Percentiles rank a stretch among this genome's conserved stretches.
phyloP scores from a whole-genome alignment of 2,113 vertebrate genomes.

The Oreamnos americanus region DNA sequence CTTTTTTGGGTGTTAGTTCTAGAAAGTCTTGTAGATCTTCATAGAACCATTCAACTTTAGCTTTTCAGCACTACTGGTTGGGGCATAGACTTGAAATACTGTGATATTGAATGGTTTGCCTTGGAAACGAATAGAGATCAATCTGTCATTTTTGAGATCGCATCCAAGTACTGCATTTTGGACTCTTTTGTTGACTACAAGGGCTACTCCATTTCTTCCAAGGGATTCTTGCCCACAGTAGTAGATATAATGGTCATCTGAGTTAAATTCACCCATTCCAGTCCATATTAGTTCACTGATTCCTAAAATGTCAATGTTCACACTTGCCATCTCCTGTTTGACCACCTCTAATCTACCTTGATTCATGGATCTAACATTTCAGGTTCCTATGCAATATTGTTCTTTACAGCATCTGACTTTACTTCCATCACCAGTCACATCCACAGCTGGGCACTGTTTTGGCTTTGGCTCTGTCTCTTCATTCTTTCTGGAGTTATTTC shows the following conservation, averaged over 20 bases:
- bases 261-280: background rate
- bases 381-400: background rate
- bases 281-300: background rate
- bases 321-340: background rate
- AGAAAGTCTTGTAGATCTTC: background rate
- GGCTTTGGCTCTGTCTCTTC: background rate
- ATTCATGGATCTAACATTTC: background rate
- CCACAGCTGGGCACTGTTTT: background rate
- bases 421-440: background rate
- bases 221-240: background rate
- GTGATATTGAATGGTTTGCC: background rate
- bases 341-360: background rate
- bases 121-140: background rate
- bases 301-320: rapidly evolving
- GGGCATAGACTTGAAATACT: background rate
- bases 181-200: background rate
- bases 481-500: background rate
- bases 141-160: background rate
- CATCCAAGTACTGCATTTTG: background rate
- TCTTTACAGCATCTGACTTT: background rate
- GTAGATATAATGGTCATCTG: background rate
- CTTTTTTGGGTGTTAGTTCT: background rate
- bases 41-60: background rate
- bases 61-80: background rate
- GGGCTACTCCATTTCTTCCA: background rate